Base-by-base conservation (phyloP, 2,888 invertebrate genomes). In the Salpingus planirostris region DNA sequence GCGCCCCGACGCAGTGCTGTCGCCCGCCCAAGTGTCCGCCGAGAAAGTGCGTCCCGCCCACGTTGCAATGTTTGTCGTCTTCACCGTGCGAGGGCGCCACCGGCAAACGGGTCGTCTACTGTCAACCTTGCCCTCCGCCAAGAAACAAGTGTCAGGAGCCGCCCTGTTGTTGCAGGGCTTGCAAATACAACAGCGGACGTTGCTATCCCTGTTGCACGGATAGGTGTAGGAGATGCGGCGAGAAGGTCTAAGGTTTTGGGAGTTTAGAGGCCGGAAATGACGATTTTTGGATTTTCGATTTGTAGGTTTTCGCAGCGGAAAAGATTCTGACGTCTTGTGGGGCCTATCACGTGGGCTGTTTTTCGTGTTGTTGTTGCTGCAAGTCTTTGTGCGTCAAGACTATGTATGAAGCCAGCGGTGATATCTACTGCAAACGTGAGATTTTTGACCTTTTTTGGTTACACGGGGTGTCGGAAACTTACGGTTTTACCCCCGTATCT, bases 361-460 rank as follows among this genome's bases (percentile, higher is more conserved):
- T 70, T 51, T 67, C 67, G 24, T 71, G 70, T 45, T 67, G 59
- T 43, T 67, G 67, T 44, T 71, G 70, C 40, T 62, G 67, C 27
- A 70, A 68, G 44, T 65, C 64, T 2, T 49, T 71, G 40, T 68
- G 69, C 38, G 55, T 68, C 7, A 55, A 65, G 40, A 69, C 62
- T 22, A 64, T 67, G 31, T 65, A 63, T 34, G 69, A 69, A 40
- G 64, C 65, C 34, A 63, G 64, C 26, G 66, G 68, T 6, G 69
- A 71, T 47, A 68, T 71, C 43, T 70, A 67, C 48, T 70, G 70
- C 49, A 69, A 67, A 59, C 65, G 70, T 70, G 55, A 60, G 67
- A 57, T 31, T 11, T 21, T 21, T n/a, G n/a, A n/a, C n/a, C n/a
- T n/a, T n/a, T n/a, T n/a, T n/a, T n/a, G n/a, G n/a, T n/a, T n/a